Evolutionary conservation across 1,140 invertebrate genomes (phyloP).

Genomic region (Temnothorax longispinosus): DNA sequence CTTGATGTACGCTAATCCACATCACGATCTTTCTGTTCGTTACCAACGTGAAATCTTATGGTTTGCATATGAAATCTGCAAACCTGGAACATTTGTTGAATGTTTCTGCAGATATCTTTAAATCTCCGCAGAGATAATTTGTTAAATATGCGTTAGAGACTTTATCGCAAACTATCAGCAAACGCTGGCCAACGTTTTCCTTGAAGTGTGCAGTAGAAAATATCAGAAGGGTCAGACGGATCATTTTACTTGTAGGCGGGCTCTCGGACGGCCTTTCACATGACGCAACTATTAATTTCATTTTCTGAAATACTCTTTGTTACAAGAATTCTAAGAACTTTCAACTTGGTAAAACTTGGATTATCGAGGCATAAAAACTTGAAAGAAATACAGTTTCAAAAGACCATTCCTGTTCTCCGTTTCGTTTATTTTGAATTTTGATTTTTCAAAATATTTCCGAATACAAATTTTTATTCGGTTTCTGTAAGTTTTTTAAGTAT

Average conservation of each 20-base stretch:
- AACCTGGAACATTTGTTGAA: background rate
- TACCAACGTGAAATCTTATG: background rate
- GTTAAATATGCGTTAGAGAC: background rate
- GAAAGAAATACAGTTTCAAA: background rate
- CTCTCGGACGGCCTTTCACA: background rate
- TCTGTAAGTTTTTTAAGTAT: background rate
- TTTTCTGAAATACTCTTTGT: background rate
- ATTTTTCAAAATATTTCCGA: background rate
- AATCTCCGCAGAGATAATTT: conserved; percentile 14
- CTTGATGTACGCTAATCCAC: background rate
- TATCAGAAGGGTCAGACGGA: background rate
- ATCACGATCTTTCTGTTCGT: background rate
- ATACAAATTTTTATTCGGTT: background rate
- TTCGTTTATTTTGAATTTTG: background rate
- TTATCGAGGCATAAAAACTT: background rate
- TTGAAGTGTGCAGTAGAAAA: background rate
- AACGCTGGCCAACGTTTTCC: background rate
- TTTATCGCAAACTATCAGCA: background rate
- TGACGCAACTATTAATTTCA: background rate
- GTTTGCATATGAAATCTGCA: background rate
- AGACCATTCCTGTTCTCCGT: background rate
- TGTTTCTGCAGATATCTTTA: background rate
- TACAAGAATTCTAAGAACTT: background rate
- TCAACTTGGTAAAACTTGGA: background rate
- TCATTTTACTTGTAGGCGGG: background rate